Evolutionary conservation across 30 jellyfish, hydroid and myxozoan genomes (phyloP), one percentile per base, ranked within the genome.

Genomic region (Euphysa ruthae): DNA sequence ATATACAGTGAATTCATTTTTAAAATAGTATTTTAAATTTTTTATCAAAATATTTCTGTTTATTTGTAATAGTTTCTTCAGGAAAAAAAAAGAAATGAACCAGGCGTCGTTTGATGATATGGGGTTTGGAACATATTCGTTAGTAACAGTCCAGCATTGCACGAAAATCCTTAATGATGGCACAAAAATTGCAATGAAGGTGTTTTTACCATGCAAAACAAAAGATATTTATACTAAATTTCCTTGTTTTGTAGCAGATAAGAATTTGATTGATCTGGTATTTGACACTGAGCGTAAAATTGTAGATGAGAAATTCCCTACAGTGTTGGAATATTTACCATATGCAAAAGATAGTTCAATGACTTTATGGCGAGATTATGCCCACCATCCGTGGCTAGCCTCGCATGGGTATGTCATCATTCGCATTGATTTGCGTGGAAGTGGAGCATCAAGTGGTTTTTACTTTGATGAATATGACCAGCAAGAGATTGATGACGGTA

Each of bases 341-440:
- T 69, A 69, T 32, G 78, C 44, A 5, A 65, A 60, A 26, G 74
- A 58, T 26, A 10, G 50, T 60, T 14, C 65, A 13, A 44, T 35
- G 55, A 60, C 83, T 7, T 20, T 63, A n/a, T 14, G n/a, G 4
- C 75, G 86, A 6, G 86, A 73, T 42, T 55, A 60, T 27, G 46
- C 4, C 7, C 74, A 61, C 12, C 83, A 73, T 62, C 83, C 83
- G 32, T 60, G 73, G 83, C 34, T 73, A 19, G 35, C 58, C 55
- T 43, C 83, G 21, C 72, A 73, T 60, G 86, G 86, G 16, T 73
- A 61, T 62, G 83, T 42, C 12, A 35, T 24, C 21, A 25, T 61
- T 15, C 86, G 86, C 21, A 73, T 62, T 60, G 86, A 73, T 29
- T 15, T 73, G 25, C 84, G 77, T 15, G 86, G 86, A 14, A 20